Base-by-base conservation (phyloP, 1,140 invertebrate genomes). In the Zaprionus ghesquierei region DNA sequence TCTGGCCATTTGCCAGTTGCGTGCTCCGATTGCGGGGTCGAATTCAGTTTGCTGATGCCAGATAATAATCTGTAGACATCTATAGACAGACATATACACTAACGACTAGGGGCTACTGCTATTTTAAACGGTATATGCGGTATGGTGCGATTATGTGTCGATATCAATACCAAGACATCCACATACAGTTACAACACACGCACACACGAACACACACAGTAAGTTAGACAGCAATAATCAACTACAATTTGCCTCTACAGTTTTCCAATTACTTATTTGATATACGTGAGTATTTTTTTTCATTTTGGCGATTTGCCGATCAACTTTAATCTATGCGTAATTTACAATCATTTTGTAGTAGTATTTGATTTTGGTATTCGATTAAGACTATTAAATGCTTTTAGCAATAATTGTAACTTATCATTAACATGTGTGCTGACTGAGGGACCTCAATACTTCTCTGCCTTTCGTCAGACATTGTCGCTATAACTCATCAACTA, bases 341-440 rank as follows among this genome's bases (percentile, higher is more conserved):
- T 31, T 58, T 66, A 75, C 60, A 81, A 61, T 79, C 69, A 61
- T 73, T 73, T 72, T 66, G 62, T 79, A 70, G 18, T 22, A 3
- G 61, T 73, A 50, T 35, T 79, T 56, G 75, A 41, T 60, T 79
- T 12, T 38, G 25, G 20, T 70, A 49, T 61, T 38, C 46, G 55
- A 55, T 63, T 78, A 75, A 82, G 29, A 72, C 80, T 79, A 76
- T 84, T 82, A 87, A 87, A 86, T 86, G 82, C 82, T 87, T 87
- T 82, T 54, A 86, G 82, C 82, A 86, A 86, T 89, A 82, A 73
- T 81, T 76, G 60, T 73, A 41, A 53, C 75, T 76, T 82, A 71
- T 51, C 22, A 66, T 73, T 73, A 69, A 68, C 56, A 54, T 55
- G 51, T 69, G 56, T 2, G 6, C 35, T 15, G 35, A 41, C 6